Conservation (phyloP, 2,888 invertebrate genomes). For the Eupithecia exiguata region DNA sequence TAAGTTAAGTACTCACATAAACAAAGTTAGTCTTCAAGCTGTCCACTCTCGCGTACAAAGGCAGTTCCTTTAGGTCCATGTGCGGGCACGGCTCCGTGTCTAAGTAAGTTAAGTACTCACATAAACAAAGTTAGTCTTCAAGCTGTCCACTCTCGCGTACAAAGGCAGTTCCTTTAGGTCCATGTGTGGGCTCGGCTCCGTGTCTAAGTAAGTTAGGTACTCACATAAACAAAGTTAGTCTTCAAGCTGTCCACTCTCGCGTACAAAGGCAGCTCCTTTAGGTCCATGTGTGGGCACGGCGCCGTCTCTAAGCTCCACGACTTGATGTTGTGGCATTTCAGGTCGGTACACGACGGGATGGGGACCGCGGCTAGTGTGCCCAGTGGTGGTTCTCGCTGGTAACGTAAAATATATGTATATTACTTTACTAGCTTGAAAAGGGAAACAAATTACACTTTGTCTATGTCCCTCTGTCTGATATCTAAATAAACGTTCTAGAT, state of each 20-base stretch:
- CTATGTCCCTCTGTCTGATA: too few species aligned
- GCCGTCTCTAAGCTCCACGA: slow-evolving; percentile 68
- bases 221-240: slow-evolving; percentile 89
- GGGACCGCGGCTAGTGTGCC: slow-evolving; percentile 89
- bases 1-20: slow-evolving; percentile 87
- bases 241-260: slow-evolving; percentile 91
- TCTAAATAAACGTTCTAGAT: too few species aligned
- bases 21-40: slow-evolving; percentile 89
- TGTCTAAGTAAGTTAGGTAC: slow-evolving; percentile 54
- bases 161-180: slow-evolving; percentile 83
- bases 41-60: slow-evolving; percentile 90
- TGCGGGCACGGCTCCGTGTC: neutral
- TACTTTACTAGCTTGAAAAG: neutral
- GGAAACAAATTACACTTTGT: neutral
- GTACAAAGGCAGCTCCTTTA: slow-evolving; percentile 87
- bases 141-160: slow-evolving; percentile 90
- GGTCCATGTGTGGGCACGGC: slow-evolving; percentile 81
- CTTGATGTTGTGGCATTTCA: slow-evolving; percentile 86
- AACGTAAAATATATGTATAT: neutral
- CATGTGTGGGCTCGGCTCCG: neutral
- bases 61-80: slow-evolving; percentile 71
- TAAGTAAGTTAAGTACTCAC: slow-evolving; percentile 79
- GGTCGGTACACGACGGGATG: slow-evolving; percentile 89
- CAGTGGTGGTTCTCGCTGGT: slow-evolving; percentile 87
- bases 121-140: slow-evolving; percentile 89